Percentiles rank a stretch among this genome's conserved stretches.
Conservation (phyloP, 2,888 invertebrate genomes). For the Tetragnatha montana region DNA sequence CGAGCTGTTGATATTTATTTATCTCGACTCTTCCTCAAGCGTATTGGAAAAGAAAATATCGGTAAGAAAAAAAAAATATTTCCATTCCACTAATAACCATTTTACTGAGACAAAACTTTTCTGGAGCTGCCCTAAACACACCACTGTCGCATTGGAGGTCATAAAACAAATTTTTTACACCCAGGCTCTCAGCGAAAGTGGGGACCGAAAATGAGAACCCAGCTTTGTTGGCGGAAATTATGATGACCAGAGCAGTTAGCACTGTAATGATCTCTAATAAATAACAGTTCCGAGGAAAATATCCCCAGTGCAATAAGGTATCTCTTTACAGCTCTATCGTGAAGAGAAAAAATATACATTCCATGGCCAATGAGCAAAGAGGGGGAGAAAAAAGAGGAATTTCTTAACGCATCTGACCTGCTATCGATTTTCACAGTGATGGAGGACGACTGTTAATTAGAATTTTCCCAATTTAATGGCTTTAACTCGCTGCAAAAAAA, state of each 20-base stretch:
- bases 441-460: slow-evolving; percentile 21
- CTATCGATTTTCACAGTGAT: slow-evolving; percentile 43
- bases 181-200: background rate
- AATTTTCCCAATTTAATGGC: slow-evolving; percentile 26
- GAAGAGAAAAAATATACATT: background rate
- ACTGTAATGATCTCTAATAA: slow-evolving; percentile 42
- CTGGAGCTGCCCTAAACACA: background rate
- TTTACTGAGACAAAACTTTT: no score
- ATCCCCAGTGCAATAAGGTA: background rate
- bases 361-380: background rate
- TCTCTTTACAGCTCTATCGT: slow-evolving; percentile 6
- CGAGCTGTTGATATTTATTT: no score
- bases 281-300: slow-evolving; percentile 29
- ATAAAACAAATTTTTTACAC: slow-evolving; percentile 7
- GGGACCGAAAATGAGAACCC: slow-evolving; percentile 23
- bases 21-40: no score
- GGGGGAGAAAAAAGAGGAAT: background rate
- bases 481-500: background rate
- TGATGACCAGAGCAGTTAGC: slow-evolving; percentile 48
- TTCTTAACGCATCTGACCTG: slow-evolving; percentile 9
- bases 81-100: no score
- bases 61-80: no score
- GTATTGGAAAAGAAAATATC: no score
- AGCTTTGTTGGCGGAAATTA: slow-evolving; percentile 47
- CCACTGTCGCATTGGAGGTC: background rate